These are phyloP conservation scores for Nysson spinosus DNA, from an alignment of 2,888 invertebrate species.

Conservation along the genomic window DNA sequence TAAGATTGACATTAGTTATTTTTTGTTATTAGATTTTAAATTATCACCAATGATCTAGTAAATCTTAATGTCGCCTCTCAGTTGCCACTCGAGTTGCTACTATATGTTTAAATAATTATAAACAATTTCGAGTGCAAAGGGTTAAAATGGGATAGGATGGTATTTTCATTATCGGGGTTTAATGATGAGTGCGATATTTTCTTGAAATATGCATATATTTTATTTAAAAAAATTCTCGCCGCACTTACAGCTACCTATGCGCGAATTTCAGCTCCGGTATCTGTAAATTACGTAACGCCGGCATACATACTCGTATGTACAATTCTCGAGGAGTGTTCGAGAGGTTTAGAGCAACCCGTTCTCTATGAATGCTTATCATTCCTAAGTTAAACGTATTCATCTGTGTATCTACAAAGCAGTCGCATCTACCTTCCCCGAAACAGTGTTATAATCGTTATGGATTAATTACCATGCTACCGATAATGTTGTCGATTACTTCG, in stretches of 20 bases:
- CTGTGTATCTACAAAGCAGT: slow-evolving; percentile 55
- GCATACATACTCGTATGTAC: slow-evolving; percentile 48
- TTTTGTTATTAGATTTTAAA: too few relatives aligned
- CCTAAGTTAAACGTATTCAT: slow-evolving; percentile 33
- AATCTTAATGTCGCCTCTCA: too few relatives aligned
- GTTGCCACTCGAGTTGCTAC: too few relatives aligned
- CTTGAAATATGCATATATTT: slow-evolving; percentile 30
- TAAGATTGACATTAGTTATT: too few relatives aligned
- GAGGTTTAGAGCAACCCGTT: slow-evolving; percentile 26
- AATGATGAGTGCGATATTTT: background rate
- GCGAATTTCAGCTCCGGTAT: slow-evolving; percentile 26
- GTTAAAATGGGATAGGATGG: background rate
- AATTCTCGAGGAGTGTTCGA: slow-evolving; percentile 34
- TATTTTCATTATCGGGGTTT: background rate
- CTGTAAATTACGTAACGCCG: slow-evolving; percentile 38
- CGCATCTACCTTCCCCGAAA: slow-evolving; percentile 32
- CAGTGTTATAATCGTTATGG: slow-evolving; percentile 19
- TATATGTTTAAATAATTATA: too few relatives aligned
- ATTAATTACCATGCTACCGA: slow-evolving; percentile 39
- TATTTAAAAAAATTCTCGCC: slow-evolving; percentile 33
- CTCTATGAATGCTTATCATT: slow-evolving; percentile 41
- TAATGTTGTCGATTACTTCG: slow-evolving; percentile 28
- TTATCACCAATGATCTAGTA: too few relatives aligned
- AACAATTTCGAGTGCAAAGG: too few relatives aligned
- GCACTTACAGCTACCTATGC: slow-evolving; percentile 39